Evolutionary conservation across 2,888 invertebrate species (phyloP).

Genomic region (Pachydiplax longipennis): DNA sequence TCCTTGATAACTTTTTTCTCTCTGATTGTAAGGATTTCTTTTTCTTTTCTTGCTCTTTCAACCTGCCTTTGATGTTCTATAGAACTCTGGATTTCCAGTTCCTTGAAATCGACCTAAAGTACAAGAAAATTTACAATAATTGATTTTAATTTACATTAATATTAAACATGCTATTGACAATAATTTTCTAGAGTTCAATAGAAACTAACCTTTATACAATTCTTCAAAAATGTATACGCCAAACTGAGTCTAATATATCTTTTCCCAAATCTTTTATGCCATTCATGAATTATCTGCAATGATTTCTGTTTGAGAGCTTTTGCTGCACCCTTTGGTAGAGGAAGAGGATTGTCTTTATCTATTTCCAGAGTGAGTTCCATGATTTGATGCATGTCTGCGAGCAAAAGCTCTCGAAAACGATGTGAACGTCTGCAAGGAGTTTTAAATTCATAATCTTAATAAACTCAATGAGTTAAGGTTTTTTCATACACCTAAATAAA

Average conservation of each 20-base stretch:
- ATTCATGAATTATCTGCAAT: constrained; percentile 61
- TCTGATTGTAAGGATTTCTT: constrained; percentile 51
- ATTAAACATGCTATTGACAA: not conserved
- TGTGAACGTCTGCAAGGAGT: constrained; percentile 58
- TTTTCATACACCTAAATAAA: not conserved
- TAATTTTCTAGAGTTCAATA: not conserved
- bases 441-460: too few species aligned
- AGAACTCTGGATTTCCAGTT: constrained; percentile 50
- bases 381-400: constrained; percentile 61
- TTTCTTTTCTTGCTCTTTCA: constrained; percentile 51
- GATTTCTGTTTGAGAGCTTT: constrained; percentile 59
- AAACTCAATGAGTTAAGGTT: too few species aligned
- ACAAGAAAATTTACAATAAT: not conserved
- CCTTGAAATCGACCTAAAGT: constrained; percentile 54
- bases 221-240: constrained; percentile 58
- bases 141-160: not conserved
- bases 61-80: constrained; percentile 51
- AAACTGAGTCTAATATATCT: constrained; percentile 61
- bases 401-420: constrained; percentile 61
- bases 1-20: constrained; percentile 52
- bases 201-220: constrained; percentile 52
- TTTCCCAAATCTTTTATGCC: constrained; percentile 62
- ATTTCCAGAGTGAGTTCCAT: constrained; percentile 62
- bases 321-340: constrained; percentile 62
- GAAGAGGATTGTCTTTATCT: constrained; percentile 60